Evolutionary conservation across 2,888 invertebrate species (phyloP).

Genomic region (Aphelenchoides bicaudatus): DNA sequence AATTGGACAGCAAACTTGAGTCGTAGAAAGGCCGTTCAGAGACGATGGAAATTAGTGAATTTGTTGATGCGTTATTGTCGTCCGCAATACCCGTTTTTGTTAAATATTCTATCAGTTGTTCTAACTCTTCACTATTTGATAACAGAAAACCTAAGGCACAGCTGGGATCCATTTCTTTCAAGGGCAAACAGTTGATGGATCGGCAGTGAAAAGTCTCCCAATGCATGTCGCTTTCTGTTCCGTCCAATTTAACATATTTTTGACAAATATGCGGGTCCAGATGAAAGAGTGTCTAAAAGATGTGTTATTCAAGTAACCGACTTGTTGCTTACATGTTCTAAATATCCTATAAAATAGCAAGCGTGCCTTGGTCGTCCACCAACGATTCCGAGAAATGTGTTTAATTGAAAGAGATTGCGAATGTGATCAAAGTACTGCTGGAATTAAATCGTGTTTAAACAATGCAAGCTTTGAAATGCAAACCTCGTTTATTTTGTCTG

Average conservation of each 20-base stretch:
- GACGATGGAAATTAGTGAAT: background rate
- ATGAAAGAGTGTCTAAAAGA: slow-evolving; percentile 72
- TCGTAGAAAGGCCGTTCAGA: slow-evolving; percentile 14
- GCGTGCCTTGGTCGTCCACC: slow-evolving; percentile 90
- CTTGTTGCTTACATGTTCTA: slow-evolving; percentile 63
- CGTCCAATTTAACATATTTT: slow-evolving; percentile 65
- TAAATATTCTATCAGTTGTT: slow-evolving; percentile 14
- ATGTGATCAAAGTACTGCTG: slow-evolving; percentile 28
- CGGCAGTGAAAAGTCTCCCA: slow-evolving; percentile 28
- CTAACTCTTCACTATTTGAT: slow-evolving; percentile 26
- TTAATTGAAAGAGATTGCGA: slow-evolving; percentile 23
- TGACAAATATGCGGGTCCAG: slow-evolving; percentile 91
- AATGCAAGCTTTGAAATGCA: background rate
- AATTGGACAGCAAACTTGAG: too few species aligned
- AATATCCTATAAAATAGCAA: slow-evolving; percentile 85
- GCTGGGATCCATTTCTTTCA: slow-evolving; percentile 40
- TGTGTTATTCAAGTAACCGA: too few species aligned
- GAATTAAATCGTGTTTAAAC: slow-evolving; percentile 19
- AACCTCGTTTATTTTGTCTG: slow-evolving; percentile 45
- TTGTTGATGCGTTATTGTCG: background rate
- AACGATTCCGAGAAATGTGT: slow-evolving; percentile 80
- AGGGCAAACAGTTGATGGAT: slow-evolving; percentile 20
- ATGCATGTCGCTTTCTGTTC: slow-evolving; percentile 8
- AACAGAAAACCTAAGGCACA: slow-evolving; percentile 51
- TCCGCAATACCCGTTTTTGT: background rate